These are phyloP conservation scores for Cyprinodon tularosa DNA, from an alignment of 2,113 vertebrate species.

Conservation along the genomic window DNA sequence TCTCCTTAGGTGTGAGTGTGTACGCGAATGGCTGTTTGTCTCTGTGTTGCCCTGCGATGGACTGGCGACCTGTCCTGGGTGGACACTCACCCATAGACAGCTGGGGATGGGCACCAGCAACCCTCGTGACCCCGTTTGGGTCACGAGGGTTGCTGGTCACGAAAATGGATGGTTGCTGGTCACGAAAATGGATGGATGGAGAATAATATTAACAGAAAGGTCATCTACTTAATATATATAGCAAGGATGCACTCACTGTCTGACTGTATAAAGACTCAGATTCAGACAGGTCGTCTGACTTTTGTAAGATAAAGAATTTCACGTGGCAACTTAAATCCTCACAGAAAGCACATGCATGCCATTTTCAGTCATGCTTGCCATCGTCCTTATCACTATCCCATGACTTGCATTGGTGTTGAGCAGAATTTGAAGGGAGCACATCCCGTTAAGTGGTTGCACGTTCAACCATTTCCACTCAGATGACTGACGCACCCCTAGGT, in stretches of 20 bases:
- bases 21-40: too few relatives aligned
- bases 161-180: too few relatives aligned
- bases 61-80: too few relatives aligned
- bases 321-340: conserved; percentile 28
- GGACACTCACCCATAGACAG: too few relatives aligned
- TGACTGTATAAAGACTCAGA: background rate
- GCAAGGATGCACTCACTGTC: background rate
- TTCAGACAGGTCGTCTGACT: background rate
- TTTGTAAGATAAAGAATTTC: conserved; percentile 23
- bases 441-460: conserved; percentile 72
- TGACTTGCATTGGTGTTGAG: conserved; percentile 64
- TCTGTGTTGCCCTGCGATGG: too few relatives aligned
- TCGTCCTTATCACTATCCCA: conserved; percentile 58
- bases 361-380: conserved; percentile 54
- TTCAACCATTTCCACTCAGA: conserved; percentile 67
- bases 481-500: conserved; percentile 68
- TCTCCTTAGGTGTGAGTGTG: too few relatives aligned
- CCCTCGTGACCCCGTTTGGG: too few relatives aligned
- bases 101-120: too few relatives aligned
- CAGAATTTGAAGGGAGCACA: conserved; percentile 33
- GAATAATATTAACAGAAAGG: too few relatives aligned
- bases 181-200: too few relatives aligned
- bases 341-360: conserved; percentile 31
- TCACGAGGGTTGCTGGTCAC: too few relatives aligned
- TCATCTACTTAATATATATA: background rate